Evolutionary conservation across 2,888 invertebrate genomes (phyloP).

Genomic region (Ophion obscuratus): DNA sequence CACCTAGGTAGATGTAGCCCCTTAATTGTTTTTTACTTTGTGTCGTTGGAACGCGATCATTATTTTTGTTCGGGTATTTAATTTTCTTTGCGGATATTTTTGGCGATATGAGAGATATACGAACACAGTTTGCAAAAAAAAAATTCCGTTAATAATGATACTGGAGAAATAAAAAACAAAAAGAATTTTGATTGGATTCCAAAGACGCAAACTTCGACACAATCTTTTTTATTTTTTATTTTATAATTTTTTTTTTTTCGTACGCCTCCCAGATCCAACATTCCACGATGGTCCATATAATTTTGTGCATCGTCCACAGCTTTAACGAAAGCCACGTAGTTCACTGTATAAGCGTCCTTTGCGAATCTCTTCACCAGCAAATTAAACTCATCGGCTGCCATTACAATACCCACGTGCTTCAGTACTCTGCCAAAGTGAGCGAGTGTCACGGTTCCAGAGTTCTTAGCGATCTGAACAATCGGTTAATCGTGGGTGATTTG

Average conservation of each 20-base stretch:
- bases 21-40: too few relatives aligned
- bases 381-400: constrained; percentile 90
- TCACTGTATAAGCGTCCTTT: constrained; percentile 91
- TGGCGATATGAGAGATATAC: too few relatives aligned
- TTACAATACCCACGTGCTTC: constrained; percentile 88
- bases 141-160: too few relatives aligned
- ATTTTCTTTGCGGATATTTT: too few relatives aligned
- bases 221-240: neutral
- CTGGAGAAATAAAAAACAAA: too few relatives aligned
- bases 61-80: too few relatives aligned
- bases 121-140: neutral
- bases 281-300: constrained; percentile 86
- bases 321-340: constrained; percentile 91
- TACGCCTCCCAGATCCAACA: constrained; percentile 86
- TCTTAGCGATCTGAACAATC: constrained; percentile 88
- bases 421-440: constrained; percentile 91
- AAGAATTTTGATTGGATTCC: too few relatives aligned
- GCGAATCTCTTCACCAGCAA: constrained; percentile 90
- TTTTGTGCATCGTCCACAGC: constrained; percentile 88
- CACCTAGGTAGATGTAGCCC: too few relatives aligned
- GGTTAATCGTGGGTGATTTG: neutral
- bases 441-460: constrained; percentile 90
- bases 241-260: constrained; percentile 7
- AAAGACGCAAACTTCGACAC: too few relatives aligned
- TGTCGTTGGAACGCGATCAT: too few relatives aligned